A percentile compares a stretch with the other conserved stretches of the same genome.
phyloP scores from a whole-genome alignment of 2,797 vertebrate species.

The Myotis pilosus region DNA sequence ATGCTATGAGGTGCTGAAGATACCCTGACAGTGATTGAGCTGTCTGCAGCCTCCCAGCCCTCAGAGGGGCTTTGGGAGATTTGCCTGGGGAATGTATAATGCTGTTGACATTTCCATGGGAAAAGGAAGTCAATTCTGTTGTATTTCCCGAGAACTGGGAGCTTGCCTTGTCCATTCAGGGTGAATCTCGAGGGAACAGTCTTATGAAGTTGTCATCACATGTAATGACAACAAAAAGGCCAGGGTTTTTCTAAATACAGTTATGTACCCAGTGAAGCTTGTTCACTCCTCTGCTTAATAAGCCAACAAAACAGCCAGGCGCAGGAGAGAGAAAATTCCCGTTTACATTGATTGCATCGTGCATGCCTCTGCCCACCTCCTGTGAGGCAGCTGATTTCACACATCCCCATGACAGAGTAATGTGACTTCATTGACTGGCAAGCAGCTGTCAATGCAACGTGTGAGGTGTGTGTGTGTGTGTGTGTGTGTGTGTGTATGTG shows the following conservation, averaged over 20 bases:
- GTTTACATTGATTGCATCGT: not conserved
- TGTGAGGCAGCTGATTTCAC: constrained; percentile 29
- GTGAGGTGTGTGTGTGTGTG: not conserved
- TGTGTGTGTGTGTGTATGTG: not conserved
- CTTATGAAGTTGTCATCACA: not conserved
- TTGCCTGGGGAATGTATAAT: constrained; percentile 1
- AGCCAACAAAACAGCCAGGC: not conserved
- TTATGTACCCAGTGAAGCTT: not conserved
- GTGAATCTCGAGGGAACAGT: not conserved
- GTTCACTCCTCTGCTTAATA: not conserved
- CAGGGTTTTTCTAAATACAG: not conserved
- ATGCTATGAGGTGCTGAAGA: constrained; percentile 59
- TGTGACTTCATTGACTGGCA: constrained; percentile 63
- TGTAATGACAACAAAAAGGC: constrained; percentile 31
- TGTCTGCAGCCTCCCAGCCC: not conserved
- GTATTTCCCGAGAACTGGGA: not conserved
- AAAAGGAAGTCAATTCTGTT: constrained; percentile 12
- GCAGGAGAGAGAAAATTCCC: not conserved
- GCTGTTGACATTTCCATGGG: not conserved
- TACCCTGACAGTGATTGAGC: not conserved
- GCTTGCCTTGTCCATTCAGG: not conserved
- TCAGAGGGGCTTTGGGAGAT: not conserved
- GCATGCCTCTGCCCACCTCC: constrained; percentile 21
- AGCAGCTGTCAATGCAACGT: not conserved
- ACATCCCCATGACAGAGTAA: constrained; percentile 13